Evolutionary conservation across 2,888 invertebrate species (phyloP), one percentile per base, ranked within the genome.

Genomic region (Drosophila glabriapex): DNA sequence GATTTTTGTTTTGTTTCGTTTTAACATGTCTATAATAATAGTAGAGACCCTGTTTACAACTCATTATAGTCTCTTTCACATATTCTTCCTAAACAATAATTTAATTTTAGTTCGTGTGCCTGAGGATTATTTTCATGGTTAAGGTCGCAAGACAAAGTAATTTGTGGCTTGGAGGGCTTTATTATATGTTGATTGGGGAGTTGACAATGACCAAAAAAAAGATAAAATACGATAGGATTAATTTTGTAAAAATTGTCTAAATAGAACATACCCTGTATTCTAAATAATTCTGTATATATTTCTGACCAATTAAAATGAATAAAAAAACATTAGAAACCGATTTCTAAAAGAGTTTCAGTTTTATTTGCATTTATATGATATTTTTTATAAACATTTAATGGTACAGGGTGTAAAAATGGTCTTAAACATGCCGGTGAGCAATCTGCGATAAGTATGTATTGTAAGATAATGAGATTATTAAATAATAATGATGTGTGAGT

Each of bases 51-150:
- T 29, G n/a, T n/a, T 29, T 5, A 29, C n/a, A 29, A 39, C 37
- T 9, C 39, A 65, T 25, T n/a, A n/a, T 5, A 33, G 31, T 19
- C 28, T 37, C 9, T 31, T 52, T 39, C n/a, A 35, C 7, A 46
- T n/a, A 46, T 28, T 58, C 5, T 25, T 33, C 49, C 9, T 31
- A 25, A 29, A 31, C 41, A 58, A 22, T 16, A 12, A 58, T 58
- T 53, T 33, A 74, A 65, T 35, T 52, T 54, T 50, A 59, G 64
- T 41, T 60, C 62, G 63, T 78, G 73, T 73, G 86, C 58, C 41
- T 65, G 22, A 68, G 66, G 50, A 77, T 62, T 67, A 60, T 76
- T 73, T 84, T 73, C 86, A 88, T 78, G 86, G 80, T 74, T 82
- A 88, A 89, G 90, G 89, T 80, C 83, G 62, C 49, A 39, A 55